Evolutionary conservation across 2,113 vertebrate genomes (phyloP).

Genomic region (Mastomys coucha): DNA sequence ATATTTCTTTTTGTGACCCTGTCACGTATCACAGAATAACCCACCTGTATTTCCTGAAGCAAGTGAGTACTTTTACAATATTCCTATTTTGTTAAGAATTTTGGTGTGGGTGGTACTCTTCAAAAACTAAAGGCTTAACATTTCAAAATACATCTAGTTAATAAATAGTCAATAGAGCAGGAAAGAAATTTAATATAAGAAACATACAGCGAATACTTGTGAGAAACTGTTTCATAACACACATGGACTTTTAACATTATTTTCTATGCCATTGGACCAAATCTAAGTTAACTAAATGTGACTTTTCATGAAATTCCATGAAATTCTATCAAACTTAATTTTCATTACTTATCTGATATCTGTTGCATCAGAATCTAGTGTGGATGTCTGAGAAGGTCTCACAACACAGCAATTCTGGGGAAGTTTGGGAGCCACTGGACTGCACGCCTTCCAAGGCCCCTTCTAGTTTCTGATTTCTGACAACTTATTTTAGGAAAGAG

Average conservation of each 20-base stretch:
- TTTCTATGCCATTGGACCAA: not conserved
- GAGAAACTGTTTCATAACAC: not conserved
- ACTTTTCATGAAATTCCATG: not conserved
- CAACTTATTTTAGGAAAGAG: conserved; percentile 61
- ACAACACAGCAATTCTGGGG: not conserved
- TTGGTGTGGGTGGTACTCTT: not conserved
- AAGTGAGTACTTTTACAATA: not conserved
- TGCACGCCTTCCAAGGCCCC: not conserved
- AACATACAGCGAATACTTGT: not conserved
- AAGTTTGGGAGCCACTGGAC: not conserved
- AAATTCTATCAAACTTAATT: not conserved
- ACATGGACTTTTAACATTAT: not conserved
- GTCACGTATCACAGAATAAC: not conserved
- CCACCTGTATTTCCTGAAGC: not conserved
- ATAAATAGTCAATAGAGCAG: not conserved
- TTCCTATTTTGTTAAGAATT: not conserved
- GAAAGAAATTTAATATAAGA: not conserved
- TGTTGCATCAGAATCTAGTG: not conserved
- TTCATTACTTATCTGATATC: not conserved
- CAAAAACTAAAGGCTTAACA: not conserved
- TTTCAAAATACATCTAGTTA: not conserved
- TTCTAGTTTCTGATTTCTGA: conserved; percentile 51
- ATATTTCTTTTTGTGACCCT: not conserved
- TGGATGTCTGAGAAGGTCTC: not conserved
- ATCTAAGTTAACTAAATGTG: conserved; percentile 24